Percentiles rank a stretch among this genome's conserved stretches.
phyloP scores from a whole-genome alignment of 2,113 vertebrate genomes.

The Neolamprologus modestus region DNA sequence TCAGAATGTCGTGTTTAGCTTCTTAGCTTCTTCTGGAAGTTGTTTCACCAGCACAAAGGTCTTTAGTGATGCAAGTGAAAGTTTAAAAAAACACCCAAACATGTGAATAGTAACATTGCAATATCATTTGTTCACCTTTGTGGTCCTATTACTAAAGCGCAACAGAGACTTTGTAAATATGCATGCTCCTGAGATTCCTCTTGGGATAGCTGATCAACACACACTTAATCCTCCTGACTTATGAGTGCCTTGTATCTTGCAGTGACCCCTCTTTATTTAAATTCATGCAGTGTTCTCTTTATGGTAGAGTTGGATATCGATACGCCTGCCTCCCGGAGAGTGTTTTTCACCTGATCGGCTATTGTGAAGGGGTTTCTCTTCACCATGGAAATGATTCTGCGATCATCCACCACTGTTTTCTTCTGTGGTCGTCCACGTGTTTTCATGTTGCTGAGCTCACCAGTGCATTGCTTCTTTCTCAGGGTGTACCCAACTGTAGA shows the following conservation, averaged over 20 bases:
- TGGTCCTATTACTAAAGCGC: background rate
- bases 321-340: rapidly evolving
- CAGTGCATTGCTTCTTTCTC: background rate
- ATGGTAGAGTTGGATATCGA: rapidly evolving
- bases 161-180: background rate
- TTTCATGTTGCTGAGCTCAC: background rate
- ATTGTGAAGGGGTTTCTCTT: background rate
- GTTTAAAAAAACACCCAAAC: background rate
- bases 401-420: background rate
- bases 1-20: background rate
- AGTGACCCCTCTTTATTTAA: background rate
- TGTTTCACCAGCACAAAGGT: background rate
- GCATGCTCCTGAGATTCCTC: background rate
- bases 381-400: background rate
- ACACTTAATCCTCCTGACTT: background rate
- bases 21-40: background rate
- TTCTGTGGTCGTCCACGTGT: background rate
- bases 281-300: background rate
- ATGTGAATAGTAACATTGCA: background rate
- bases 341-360: background rate
- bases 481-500: background rate
- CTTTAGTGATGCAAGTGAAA: background rate
- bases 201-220: background rate
- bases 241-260: background rate
- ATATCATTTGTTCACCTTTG: background rate